phyloP scores from a whole-genome alignment of 1,140 invertebrate species.

The Heliconius hermathena region DNA sequence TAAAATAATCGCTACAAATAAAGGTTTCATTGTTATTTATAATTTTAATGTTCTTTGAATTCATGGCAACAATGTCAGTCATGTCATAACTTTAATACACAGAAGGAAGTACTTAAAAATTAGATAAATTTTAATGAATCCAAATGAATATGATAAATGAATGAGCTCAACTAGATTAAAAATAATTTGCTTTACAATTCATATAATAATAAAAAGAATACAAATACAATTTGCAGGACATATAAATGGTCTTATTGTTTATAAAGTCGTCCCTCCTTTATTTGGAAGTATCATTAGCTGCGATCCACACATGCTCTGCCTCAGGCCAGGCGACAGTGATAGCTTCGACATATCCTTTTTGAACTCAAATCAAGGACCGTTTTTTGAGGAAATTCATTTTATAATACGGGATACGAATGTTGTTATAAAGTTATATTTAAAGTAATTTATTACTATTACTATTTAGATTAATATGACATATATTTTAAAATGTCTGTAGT shows the following conservation, averaged over 20 bases:
- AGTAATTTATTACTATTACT: slow-evolving; percentile 51
- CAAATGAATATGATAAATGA: background rate
- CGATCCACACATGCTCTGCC: slow-evolving; percentile 55
- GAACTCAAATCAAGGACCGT: slow-evolving; percentile 74
- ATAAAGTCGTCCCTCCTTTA: slow-evolving; percentile 58
- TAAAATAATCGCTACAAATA: slow-evolving; percentile 70
- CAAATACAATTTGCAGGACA: slow-evolving; percentile 52
- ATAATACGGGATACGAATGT: slow-evolving; percentile 63
- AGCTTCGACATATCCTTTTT: slow-evolving; percentile 67
- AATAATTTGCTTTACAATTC: background rate
- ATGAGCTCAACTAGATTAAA: background rate
- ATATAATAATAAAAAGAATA: background rate
- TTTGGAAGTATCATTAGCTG: slow-evolving; percentile 69
- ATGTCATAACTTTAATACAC: too few relatives aligned
- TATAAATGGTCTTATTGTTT: slow-evolving; percentile 69
- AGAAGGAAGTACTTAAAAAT: too few relatives aligned
- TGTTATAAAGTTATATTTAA: slow-evolving; percentile 68
- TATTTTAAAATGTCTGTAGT: too few relatives aligned
- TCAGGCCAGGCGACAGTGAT: slow-evolving; percentile 62
- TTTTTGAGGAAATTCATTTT: slow-evolving; percentile 75
- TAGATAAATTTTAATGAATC: too few relatives aligned
- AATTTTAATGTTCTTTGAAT: background rate
- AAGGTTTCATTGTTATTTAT: slow-evolving; percentile 48
- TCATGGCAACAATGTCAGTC: too few relatives aligned
- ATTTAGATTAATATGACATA: background rate